Conservation (phyloP, 2,888 invertebrate genomes). For the Arctia plantaginis region DNA sequence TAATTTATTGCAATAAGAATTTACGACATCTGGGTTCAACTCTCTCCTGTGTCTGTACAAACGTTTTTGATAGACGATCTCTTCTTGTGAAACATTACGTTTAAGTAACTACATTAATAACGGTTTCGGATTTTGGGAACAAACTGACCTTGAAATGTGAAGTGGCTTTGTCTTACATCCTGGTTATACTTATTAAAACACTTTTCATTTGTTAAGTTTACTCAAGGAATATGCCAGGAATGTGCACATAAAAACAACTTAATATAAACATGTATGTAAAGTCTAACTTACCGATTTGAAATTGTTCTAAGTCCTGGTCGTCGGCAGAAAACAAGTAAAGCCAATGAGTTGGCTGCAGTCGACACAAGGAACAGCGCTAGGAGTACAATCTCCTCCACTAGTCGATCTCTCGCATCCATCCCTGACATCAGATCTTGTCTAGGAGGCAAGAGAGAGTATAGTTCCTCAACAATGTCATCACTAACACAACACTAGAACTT, state of each 20-base stretch:
- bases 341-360: slow-evolving; percentile 90
- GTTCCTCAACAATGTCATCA: slow-evolving; percentile 82
- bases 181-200: slow-evolving; percentile 14
- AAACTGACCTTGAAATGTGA: slow-evolving; percentile 41
- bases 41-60: slow-evolving; percentile 44
- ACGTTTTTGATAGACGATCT: slow-evolving; percentile 30
- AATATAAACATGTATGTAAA: background rate
- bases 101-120: slow-evolving; percentile 38
- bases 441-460: slow-evolving; percentile 74
- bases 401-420: slow-evolving; percentile 81
- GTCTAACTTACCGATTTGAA: slow-evolving; percentile 89
- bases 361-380: slow-evolving; percentile 88
- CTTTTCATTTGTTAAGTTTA: slow-evolving; percentile 21
- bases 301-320: slow-evolving; percentile 91
- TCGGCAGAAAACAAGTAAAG: slow-evolving; percentile 91
- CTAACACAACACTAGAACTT: slow-evolving; percentile 75
- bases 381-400: slow-evolving; percentile 82
- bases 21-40: slow-evolving; percentile 41
- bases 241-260: slow-evolving; percentile 22
- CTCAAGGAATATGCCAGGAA: slow-evolving; percentile 34
- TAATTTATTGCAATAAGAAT: slow-evolving; percentile 49
- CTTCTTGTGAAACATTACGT: slow-evolving; percentile 46
- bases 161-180: slow-evolving; percentile 28
- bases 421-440: slow-evolving; percentile 83
- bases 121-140: slow-evolving; percentile 41